A percentile compares a stretch with the other conserved stretches of the same genome.
Conservation (phyloP, 2,888 invertebrate genomes). For the Parnassius apollo region DNA sequence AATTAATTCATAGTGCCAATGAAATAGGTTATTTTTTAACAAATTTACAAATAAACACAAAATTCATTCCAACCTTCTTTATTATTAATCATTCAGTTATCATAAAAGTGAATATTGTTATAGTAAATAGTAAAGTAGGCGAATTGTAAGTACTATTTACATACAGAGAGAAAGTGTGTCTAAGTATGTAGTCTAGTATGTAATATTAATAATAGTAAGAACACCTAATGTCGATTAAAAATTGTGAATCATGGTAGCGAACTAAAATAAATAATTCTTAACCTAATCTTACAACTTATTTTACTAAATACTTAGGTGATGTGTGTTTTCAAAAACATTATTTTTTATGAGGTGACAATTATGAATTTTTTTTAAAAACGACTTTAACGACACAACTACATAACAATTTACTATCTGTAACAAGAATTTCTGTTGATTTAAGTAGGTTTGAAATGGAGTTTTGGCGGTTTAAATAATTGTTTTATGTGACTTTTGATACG, state of each 20-base stretch:
- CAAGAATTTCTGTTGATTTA: background rate
- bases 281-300: background rate
- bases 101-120: conserved; percentile 71
- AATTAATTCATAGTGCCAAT: too few relatives aligned
- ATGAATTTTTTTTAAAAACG: too few relatives aligned
- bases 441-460: too few relatives aligned
- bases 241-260: conserved; percentile 31
- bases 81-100: conserved; percentile 47
- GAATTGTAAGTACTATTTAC: conserved; percentile 60
- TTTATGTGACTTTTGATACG: too few relatives aligned
- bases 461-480: too few relatives aligned
- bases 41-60: too few relatives aligned
- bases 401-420: background rate
- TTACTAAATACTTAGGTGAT: background rate
- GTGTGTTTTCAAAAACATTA: too few relatives aligned
- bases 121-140: conserved; percentile 66
- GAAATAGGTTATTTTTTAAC: too few relatives aligned
- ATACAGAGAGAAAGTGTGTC: conserved; percentile 42
- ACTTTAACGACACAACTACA: background rate
- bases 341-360: too few relatives aligned
- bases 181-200: conserved; percentile 22
- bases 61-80: conserved; percentile 54
- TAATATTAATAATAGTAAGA: conserved; percentile 10
- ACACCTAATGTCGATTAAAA: conserved; percentile 26
- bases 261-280: conserved; percentile 31